These are phyloP conservation scores for Brachionus sp. DNA, from an alignment of 1,140 invertebrate genomes.

Conservation along the genomic window DNA sequence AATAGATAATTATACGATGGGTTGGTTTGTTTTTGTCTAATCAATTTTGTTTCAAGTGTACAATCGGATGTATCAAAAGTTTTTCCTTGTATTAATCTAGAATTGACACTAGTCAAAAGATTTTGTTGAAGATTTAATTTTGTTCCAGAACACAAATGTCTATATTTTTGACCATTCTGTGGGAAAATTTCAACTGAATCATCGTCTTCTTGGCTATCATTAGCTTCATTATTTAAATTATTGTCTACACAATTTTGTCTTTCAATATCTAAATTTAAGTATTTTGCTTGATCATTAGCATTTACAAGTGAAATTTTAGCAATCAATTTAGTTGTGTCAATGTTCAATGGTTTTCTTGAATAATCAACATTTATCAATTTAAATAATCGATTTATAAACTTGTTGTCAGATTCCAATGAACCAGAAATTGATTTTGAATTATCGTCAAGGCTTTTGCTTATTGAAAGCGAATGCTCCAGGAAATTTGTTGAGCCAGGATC, in stretches of 20 bases:
- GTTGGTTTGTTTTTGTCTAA: background rate
- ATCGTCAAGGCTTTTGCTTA: background rate
- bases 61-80: background rate
- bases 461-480: background rate
- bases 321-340: background rate
- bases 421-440: background rate
- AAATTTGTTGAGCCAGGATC: background rate
- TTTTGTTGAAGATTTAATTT: conserved; percentile 23
- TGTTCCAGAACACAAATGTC: background rate
- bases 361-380: background rate
- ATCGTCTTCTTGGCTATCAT: background rate
- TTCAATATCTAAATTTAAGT: background rate
- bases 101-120: background rate
- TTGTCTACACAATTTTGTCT: background rate
- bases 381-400: background rate
- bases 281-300: background rate
- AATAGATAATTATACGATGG: background rate
- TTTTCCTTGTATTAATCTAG: background rate
- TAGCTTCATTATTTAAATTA: background rate
- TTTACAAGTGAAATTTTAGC: background rate
- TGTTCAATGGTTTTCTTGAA: background rate
- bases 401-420: background rate
- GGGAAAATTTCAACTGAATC: background rate
- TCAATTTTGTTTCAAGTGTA: background rate
- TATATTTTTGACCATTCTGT: background rate